These are phyloP conservation scores for Calliopsis andreniformis DNA, from an alignment of 1,140 invertebrate species.

Conservation along the genomic window DNA sequence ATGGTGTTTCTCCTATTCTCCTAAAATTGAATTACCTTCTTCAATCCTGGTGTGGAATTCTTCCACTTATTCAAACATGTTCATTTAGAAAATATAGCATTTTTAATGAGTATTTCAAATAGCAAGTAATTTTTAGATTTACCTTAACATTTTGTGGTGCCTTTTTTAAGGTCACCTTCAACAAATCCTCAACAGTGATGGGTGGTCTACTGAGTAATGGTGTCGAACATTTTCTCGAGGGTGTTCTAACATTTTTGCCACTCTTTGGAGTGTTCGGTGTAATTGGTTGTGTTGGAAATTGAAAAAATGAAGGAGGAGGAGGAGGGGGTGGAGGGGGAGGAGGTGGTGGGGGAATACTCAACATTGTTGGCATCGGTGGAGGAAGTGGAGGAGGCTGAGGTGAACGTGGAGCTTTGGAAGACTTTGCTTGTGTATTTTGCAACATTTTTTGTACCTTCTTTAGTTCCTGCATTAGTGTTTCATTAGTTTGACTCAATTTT, in stretches of 20 bases:
- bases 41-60: too few species aligned
- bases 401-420: slow-evolving; percentile 28
- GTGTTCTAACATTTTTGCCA: slow-evolving; percentile 44
- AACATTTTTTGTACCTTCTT: slow-evolving; percentile 55
- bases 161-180: slow-evolving; percentile 76
- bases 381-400: too few species aligned
- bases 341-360: too few species aligned
- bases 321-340: neutral
- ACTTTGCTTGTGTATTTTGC: slow-evolving; percentile 36
- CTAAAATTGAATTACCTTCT: too few species aligned
- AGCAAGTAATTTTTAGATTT: slow-evolving; percentile 20
- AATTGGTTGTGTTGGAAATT: slow-evolving; percentile 33
- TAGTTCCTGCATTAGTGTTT: slow-evolving; percentile 56
- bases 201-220: slow-evolving; percentile 62
- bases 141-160: slow-evolving; percentile 66
- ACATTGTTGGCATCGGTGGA: slow-evolving; percentile 15
- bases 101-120: too few species aligned
- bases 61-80: too few species aligned
- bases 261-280: slow-evolving; percentile 49
- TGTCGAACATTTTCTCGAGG: slow-evolving; percentile 64
- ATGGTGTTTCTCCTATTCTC: slow-evolving; percentile 63
- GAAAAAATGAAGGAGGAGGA: too few species aligned
- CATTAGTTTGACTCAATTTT: slow-evolving; percentile 57
- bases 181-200: slow-evolving; percentile 75
- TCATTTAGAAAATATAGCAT: too few species aligned